phyloP scores from a whole-genome alignment of 2,888 invertebrate genomes.

The Branchipolynoe longqiensis region DNA sequence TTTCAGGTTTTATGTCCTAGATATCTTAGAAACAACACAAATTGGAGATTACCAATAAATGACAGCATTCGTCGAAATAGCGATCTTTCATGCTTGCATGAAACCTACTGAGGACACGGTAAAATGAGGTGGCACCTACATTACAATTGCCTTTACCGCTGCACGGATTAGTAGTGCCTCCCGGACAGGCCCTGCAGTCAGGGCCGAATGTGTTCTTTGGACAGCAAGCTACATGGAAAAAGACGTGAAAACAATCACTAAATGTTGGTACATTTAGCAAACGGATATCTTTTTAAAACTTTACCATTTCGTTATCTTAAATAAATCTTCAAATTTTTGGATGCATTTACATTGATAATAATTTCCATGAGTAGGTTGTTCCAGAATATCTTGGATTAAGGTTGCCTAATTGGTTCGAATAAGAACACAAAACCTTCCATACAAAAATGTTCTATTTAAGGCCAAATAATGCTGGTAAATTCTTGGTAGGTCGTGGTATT shows the following conservation, averaged over 20 bases:
- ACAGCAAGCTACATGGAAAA: constrained; percentile 87
- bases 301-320: not conserved
- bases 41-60: no score
- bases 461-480: no score
- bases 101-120: no score
- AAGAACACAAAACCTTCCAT: no score
- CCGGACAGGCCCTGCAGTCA: constrained; percentile 90
- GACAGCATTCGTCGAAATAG: no score
- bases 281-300: not conserved
- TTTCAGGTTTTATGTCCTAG: no score
- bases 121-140: constrained; percentile 76
- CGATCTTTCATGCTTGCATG: no score
- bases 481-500: no score
- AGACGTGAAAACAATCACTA: constrained; percentile 9
- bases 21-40: no score
- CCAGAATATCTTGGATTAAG: not conserved
- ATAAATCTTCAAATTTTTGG: not conserved
- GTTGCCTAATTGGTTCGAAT: not conserved
- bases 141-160: constrained; percentile 90
- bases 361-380: not conserved
- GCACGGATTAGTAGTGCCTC: constrained; percentile 89
- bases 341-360: not conserved
- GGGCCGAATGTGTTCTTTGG: constrained; percentile 91
- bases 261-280: not conserved
- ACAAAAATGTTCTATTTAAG: no score